Conservation (phyloP, 2,888 invertebrate genomes). For the Sialis lutaria region DNA sequence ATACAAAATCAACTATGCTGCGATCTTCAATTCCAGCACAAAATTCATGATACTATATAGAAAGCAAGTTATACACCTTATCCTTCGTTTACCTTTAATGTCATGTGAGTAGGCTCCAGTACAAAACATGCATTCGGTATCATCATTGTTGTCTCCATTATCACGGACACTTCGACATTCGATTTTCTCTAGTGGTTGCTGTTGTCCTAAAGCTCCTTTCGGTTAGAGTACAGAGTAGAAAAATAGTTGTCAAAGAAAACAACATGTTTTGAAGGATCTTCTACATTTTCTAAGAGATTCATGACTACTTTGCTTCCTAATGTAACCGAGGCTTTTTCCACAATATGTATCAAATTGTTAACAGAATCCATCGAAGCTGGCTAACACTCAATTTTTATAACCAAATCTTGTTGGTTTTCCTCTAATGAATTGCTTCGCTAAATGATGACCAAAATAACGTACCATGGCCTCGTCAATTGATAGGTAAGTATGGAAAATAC, state of each 20-base stretch:
- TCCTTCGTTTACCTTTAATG: too few relatives aligned
- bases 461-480: constrained; percentile 2
- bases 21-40: too few relatives aligned
- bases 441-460: constrained; percentile 1
- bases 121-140: too few relatives aligned
- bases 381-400: not conserved
- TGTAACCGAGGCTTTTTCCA: not conserved
- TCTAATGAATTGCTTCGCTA: constrained; percentile 2
- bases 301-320: not conserved
- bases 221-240: constrained; percentile 3
- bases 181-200: too few relatives aligned
- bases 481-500: not conserved
- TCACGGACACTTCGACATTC: too few relatives aligned
- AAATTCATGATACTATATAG: too few relatives aligned
- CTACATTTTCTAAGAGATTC: not conserved
- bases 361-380: not conserved
- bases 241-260: constrained; percentile 11
- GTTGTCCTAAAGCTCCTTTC: not conserved
- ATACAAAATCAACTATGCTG: too few relatives aligned
- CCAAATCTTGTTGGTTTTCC: constrained; percentile 1
- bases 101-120: too few relatives aligned
- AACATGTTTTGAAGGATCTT: constrained; percentile 4
- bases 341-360: constrained; percentile 1
- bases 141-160: too few relatives aligned
- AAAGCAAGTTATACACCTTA: too few relatives aligned